These are phyloP conservation scores for Microchirus variegatus DNA, from an alignment of 2,797 vertebrate genomes.

Conservation along the genomic window DNA sequence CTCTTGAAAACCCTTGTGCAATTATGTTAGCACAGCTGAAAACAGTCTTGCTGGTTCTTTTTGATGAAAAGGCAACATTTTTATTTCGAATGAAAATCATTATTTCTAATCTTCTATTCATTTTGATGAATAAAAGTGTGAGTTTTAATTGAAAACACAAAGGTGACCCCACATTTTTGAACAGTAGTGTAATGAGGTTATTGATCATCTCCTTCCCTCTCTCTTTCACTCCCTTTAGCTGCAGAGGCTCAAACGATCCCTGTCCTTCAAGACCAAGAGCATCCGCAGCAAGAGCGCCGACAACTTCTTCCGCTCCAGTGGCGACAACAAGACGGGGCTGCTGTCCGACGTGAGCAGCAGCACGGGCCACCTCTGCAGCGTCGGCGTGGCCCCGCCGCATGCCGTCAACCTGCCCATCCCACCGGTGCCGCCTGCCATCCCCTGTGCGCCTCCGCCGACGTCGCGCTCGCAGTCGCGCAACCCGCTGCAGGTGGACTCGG, in stretches of 20 bases:
- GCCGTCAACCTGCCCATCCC: constrained; percentile 79
- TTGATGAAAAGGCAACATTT: no score
- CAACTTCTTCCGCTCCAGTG: constrained; percentile 94
- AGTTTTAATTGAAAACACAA: no score
- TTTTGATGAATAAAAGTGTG: no score
- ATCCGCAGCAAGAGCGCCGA: constrained; percentile 98
- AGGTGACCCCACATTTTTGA: no score
- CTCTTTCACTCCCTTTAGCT: constrained; percentile 79
- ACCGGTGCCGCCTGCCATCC: constrained; percentile 77
- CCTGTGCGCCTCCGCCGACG: constrained; percentile 80
- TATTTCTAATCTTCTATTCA: no score
- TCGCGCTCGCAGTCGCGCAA: constrained; percentile 84
- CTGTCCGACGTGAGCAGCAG: constrained; percentile 89
- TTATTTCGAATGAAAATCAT: no score
- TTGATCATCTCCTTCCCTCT: constrained; percentile 8
- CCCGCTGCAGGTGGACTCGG: constrained; percentile 82
- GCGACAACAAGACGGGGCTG: constrained; percentile 87
- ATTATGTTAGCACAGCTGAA: no score
- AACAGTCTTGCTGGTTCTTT: no score
- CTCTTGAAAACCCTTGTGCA: no score
- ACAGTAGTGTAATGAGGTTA: no score
- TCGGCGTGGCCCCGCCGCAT: constrained; percentile 76
- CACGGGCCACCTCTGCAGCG: constrained; percentile 85
- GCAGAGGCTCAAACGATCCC: constrained; percentile 94
- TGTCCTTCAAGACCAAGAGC: constrained; percentile 98